Evolutionary conservation across 1,140 invertebrate species (phyloP).

Genomic region (Euborellia annulipes): DNA sequence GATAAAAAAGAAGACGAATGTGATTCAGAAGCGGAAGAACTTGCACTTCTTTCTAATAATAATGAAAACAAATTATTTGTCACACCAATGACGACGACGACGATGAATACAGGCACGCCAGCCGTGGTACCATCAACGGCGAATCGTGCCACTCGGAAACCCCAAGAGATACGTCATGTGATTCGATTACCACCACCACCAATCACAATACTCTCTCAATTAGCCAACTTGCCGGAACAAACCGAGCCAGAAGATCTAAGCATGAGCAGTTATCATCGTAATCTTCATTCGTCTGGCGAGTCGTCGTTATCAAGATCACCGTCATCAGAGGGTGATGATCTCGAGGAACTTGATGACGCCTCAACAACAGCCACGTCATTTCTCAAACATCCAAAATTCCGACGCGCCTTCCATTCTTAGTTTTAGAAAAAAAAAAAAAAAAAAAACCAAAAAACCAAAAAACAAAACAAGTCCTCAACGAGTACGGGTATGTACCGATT

Average conservation of each 20-base stretch:
- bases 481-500: constrained; percentile 18
- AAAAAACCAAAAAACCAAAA: no score
- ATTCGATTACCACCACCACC: constrained; percentile 21
- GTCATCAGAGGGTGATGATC: constrained; percentile 22
- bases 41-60: constrained; percentile 5
- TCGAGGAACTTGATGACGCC: constrained; percentile 19
- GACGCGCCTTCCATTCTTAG: constrained; percentile 3
- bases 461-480: no score
- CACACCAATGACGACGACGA: constrained; percentile 13
- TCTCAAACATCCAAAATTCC: constrained; percentile 11
- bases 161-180: constrained; percentile 30
- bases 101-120: constrained; percentile 21
- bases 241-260: constrained; percentile 78
- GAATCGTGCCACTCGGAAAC: constrained; percentile 25
- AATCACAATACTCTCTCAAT: constrained; percentile 13
- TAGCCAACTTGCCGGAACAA: constrained; percentile 48
- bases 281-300: constrained; percentile 22
- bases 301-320: constrained; percentile 21
- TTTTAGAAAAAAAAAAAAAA: no score
- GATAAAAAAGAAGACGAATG: constrained; percentile 4
- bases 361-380: constrained; percentile 16
- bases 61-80: constrained; percentile 1
- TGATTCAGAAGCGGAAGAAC: constrained; percentile 2
- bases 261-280: constrained; percentile 27
- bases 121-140: constrained; percentile 19